Conservation (phyloP, 2,797 vertebrate species). For the Sebastes umbrosus region DNA sequence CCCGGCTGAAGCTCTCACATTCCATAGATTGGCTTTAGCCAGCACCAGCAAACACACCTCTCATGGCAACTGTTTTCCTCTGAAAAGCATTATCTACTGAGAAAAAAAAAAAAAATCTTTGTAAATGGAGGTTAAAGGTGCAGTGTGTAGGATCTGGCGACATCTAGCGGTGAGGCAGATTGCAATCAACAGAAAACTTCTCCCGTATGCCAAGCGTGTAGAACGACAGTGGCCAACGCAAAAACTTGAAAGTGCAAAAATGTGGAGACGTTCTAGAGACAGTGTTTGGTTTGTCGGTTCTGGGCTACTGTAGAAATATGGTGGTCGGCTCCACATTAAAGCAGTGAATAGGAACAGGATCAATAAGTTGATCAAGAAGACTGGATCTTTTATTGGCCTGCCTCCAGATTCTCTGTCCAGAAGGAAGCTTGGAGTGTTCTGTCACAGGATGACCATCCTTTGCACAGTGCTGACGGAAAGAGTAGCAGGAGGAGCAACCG, state of each 20-base stretch:
- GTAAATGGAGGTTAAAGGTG: background rate
- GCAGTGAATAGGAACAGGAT: rapidly evolving
- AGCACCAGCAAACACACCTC: slow-evolving; percentile 23
- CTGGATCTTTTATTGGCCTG: background rate
- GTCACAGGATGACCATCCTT: background rate
- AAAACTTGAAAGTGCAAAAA: too few relatives aligned
- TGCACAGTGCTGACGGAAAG: background rate
- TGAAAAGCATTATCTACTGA: slow-evolving; percentile 7
- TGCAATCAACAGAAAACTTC: too few relatives aligned
- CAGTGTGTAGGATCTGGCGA: too few relatives aligned
- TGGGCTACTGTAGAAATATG: too few relatives aligned
- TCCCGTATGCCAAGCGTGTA: rapidly evolving
- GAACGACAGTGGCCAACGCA: too few relatives aligned
- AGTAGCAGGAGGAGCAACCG: too few relatives aligned
- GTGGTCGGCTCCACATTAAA: too few relatives aligned
- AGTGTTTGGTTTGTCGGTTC: too few relatives aligned
- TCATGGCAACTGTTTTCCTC: slow-evolving; percentile 6
- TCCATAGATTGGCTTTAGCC: slow-evolving; percentile 23
- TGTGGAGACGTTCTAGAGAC: too few relatives aligned
- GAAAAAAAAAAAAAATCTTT: background rate
- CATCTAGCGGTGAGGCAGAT: too few relatives aligned
- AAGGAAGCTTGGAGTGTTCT: background rate
- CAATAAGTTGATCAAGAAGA: background rate
- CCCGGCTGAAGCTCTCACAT: slow-evolving; percentile 69
- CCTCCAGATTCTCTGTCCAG: background rate